A percentile compares a stretch with the other conserved stretches of the same genome.
These are phyloP conservation scores for Upupa epops DNA, from an alignment of 2,113 vertebrate species.

Conservation along the genomic window DNA sequence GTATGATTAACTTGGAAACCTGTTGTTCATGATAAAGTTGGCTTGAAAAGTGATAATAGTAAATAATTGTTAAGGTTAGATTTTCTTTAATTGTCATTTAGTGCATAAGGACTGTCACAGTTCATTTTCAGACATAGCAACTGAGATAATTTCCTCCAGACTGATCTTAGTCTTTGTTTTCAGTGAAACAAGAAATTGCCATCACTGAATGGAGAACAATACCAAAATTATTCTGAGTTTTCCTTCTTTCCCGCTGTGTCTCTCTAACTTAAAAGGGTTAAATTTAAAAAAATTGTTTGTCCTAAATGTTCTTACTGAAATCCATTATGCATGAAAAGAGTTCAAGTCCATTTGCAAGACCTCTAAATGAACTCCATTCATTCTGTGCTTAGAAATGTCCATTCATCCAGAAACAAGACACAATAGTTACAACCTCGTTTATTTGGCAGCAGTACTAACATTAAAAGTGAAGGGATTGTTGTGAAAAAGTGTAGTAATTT, in stretches of 20 bases:
- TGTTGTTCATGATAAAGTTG: neutral
- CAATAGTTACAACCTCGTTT: slow-evolving; percentile 76
- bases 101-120: neutral
- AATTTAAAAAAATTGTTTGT: slow-evolving; percentile 59
- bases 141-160: neutral
- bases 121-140: neutral
- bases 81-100: neutral
- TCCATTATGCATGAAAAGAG: slow-evolving; percentile 83
- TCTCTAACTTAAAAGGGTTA: slow-evolving; percentile 26
- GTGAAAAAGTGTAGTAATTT: slow-evolving; percentile 54
- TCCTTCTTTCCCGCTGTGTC: neutral
- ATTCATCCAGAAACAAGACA: slow-evolving; percentile 71
- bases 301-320: slow-evolving; percentile 77
- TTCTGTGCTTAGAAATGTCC: slow-evolving; percentile 85
- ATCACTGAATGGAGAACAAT: neutral
- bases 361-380: slow-evolving; percentile 90
- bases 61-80: neutral
- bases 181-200: neutral
- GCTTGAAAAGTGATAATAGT: neutral
- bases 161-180: neutral
- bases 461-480: slow-evolving; percentile 61
- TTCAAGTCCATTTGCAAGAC: slow-evolving; percentile 77
- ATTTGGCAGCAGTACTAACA: slow-evolving; percentile 59
- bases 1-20: neutral
- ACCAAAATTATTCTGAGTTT: neutral